Conservation (phyloP, 2,888 invertebrate species). For the Drosophila formosana region DNA sequence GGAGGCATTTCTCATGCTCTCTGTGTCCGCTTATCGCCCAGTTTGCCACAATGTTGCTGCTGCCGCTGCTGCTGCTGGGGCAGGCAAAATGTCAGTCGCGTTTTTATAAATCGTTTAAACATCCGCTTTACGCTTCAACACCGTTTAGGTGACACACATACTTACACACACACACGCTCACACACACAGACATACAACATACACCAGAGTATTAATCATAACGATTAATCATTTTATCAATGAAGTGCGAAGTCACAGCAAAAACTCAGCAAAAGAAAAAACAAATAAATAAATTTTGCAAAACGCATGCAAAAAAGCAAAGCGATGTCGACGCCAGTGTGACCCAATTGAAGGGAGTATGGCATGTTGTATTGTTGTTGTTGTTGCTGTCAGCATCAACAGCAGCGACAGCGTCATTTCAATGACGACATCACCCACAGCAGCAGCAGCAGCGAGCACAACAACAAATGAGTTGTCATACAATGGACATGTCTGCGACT, state of each 20-base stretch:
- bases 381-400: conserved; percentile 13
- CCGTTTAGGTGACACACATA: conserved; percentile 57
- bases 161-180: conserved; percentile 2
- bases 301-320: conserved; percentile 19
- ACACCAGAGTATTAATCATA: conserved; percentile 49
- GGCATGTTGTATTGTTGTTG: conserved; percentile 14
- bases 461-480: conserved; percentile 72
- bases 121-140: conserved; percentile 70
- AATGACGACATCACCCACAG: conserved; percentile 76
- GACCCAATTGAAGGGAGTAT: conserved; percentile 68
- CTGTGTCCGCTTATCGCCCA: conserved; percentile 42
- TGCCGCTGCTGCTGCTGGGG: conserved; percentile 32
- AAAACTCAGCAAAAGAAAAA: conserved; percentile 32
- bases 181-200: conserved; percentile 11
- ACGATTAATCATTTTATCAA: conserved; percentile 80
- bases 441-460: conserved; percentile 34
- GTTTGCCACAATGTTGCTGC: conserved; percentile 45
- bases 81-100: conserved; percentile 20
- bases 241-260: conserved; percentile 69
- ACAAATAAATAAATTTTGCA: conserved; percentile 40
- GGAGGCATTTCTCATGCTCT: conserved; percentile 12
- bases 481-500: conserved; percentile 48
- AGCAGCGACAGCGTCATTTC: conserved; percentile 44
- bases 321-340: conserved; percentile 53
- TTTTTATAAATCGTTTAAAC: conserved; percentile 68